phyloP scores from a whole-genome alignment of 2,888 invertebrate genomes.

The Theristus sp. region DNA sequence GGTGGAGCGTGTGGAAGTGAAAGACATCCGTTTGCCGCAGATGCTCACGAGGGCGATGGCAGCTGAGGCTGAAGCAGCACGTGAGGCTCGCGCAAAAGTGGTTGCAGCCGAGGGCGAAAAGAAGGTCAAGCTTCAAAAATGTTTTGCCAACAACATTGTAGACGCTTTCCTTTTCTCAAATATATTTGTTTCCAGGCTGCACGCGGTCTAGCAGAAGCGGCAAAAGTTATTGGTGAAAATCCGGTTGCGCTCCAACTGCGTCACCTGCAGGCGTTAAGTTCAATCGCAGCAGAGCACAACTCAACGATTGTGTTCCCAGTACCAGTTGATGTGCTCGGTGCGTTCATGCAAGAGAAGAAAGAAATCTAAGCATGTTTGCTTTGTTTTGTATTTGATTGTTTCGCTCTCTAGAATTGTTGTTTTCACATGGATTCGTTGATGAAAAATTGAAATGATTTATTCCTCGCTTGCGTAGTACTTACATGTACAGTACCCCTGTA shows the following conservation, averaged over 20 bases:
- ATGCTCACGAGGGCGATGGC: conserved; percentile 64
- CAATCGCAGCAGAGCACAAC: conserved; percentile 90
- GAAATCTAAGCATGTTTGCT: too few relatives aligned
- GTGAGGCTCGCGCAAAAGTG: conserved; percentile 54
- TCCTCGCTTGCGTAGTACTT: too few relatives aligned
- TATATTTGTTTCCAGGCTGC: conserved; percentile 45
- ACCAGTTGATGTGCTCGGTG: conserved; percentile 47
- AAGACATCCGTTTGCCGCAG: too few relatives aligned
- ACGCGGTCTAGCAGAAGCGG: conserved; percentile 57
- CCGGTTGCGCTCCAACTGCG: conserved; percentile 49
- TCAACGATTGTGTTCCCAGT: conserved; percentile 90
- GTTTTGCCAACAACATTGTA: too few relatives aligned
- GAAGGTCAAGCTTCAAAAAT: too few relatives aligned
- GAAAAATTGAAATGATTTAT: too few relatives aligned
- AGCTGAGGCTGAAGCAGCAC: conserved; percentile 61
- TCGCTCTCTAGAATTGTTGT: too few relatives aligned
- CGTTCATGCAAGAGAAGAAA: conserved; percentile 22
- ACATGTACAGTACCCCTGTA: too few relatives aligned
- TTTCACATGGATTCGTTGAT: too few relatives aligned
- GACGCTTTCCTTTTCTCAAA: neutral
- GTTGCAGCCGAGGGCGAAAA: conserved; percentile 38
- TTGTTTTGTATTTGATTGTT: too few relatives aligned
- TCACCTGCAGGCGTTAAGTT: conserved; percentile 55
- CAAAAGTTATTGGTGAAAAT: conserved; percentile 56
- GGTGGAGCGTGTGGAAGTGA: conserved; percentile 25